phyloP scores from a whole-genome alignment of 2,888 invertebrate genomes.

The Prionchulus punctatus region DNA sequence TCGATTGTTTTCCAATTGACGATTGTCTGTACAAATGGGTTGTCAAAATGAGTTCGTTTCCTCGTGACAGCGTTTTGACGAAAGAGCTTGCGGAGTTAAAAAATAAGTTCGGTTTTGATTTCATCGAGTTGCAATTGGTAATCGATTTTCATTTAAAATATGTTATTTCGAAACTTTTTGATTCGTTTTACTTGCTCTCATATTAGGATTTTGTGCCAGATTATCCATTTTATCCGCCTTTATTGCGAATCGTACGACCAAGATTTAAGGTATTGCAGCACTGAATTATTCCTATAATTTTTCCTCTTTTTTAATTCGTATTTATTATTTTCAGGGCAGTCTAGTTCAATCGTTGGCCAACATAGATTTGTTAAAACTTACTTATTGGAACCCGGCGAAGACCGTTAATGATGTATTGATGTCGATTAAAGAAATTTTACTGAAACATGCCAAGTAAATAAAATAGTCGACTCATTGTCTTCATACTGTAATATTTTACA shows the following conservation, averaged over 20 bases:
- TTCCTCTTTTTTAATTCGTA: not conserved
- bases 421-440: constrained; percentile 31
- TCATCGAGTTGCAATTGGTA: constrained; percentile 33
- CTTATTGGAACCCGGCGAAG: constrained; percentile 34
- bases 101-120: constrained; percentile 28
- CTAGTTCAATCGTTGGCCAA: constrained; percentile 31
- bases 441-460: constrained; percentile 24
- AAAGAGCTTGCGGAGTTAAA: constrained; percentile 25
- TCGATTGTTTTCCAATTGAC: constrained; percentile 3
- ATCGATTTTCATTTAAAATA: constrained; percentile 13
- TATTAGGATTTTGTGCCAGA: constrained; percentile 35
- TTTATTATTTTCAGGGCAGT: constrained; percentile 19
- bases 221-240: constrained; percentile 35
- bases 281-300: not conserved
- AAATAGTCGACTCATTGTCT: not conserved
- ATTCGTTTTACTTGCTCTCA: not conserved
- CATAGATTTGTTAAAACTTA: constrained; percentile 33
- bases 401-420: constrained; percentile 31
- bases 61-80: constrained; percentile 15
- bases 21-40: constrained; percentile 9
- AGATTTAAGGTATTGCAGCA: constrained; percentile 25
- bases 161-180: not conserved
- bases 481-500: not conserved
- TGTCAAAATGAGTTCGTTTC: constrained; percentile 2
- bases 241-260: constrained; percentile 32